These are phyloP conservation scores for Stenodema calcarata DNA, from an alignment of 2,888 invertebrate genomes.

Conservation along the genomic window DNA sequence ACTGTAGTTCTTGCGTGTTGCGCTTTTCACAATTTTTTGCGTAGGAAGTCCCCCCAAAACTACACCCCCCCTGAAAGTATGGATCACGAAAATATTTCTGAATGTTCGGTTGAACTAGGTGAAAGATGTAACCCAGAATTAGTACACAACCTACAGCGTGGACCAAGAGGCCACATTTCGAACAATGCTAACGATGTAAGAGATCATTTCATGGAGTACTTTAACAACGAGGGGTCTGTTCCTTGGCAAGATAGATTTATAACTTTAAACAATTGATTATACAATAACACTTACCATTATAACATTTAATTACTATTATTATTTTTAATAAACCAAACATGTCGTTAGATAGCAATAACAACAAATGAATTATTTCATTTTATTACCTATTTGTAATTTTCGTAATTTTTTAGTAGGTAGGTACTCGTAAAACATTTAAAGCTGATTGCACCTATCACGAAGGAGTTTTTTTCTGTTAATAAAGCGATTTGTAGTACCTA, in stretches of 20 bases:
- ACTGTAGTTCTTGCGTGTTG: slow-evolving; percentile 23
- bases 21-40: background rate
- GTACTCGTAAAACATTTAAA: too few species aligned
- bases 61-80: slow-evolving; percentile 9
- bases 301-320: too few species aligned
- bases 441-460: too few species aligned
- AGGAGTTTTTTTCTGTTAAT: too few species aligned
- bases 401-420: too few species aligned
- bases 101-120: slow-evolving; percentile 39
- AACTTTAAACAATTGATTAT: slow-evolving; percentile 47
- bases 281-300: too few species aligned
- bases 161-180: slow-evolving; percentile 44
- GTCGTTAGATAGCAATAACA: too few species aligned
- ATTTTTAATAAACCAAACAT: too few species aligned
- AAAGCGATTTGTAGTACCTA: too few species aligned
- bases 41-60: slow-evolving; percentile 9
- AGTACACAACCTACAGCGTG: slow-evolving; percentile 44
- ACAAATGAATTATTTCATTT: too few species aligned
- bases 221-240: slow-evolving; percentile 51
- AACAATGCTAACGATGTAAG: slow-evolving; percentile 42
- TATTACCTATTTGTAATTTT: too few species aligned
- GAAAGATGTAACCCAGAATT: slow-evolving; percentile 47
- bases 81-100: slow-evolving; percentile 38
- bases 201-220: slow-evolving; percentile 51
- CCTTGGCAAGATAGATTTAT: slow-evolving; percentile 52